phyloP scores from a whole-genome alignment of 2,888 invertebrate species.

The Acleris holmiana region DNA sequence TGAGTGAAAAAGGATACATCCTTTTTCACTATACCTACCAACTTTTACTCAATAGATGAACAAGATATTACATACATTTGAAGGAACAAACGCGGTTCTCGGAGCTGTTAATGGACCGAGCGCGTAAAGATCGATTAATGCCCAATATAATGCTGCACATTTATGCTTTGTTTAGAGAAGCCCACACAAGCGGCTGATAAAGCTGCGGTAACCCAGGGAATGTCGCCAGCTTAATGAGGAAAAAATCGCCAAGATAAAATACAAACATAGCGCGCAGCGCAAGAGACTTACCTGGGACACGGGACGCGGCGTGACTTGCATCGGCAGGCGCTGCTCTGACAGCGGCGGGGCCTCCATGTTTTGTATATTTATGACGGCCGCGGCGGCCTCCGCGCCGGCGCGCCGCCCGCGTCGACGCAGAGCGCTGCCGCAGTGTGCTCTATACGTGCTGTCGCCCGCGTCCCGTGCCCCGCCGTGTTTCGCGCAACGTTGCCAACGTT shows the following conservation, averaged over 20 bases:
- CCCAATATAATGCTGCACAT: conserved; percentile 5
- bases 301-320: conserved; percentile 45
- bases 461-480: too few relatives aligned
- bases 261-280: conserved; percentile 49
- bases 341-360: conserved; percentile 48
- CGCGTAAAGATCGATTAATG: conserved; percentile 7
- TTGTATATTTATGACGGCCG: conserved; percentile 65
- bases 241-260: conserved; percentile 47
- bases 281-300: conserved; percentile 66
- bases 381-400: conserved; percentile 66
- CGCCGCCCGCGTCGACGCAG: conserved; percentile 67
- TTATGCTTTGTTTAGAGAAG: conserved; percentile 26
- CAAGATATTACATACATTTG: neutral
- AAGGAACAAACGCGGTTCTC: too few relatives aligned
- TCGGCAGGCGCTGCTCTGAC: conserved; percentile 55
- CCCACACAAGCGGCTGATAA: conserved; percentile 50
- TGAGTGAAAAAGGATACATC: too few relatives aligned
- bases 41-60: neutral
- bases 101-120: neutral
- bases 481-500: too few relatives aligned
- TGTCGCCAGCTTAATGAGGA: conserved; percentile 55
- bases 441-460: conserved; percentile 47
- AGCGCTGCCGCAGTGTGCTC: conserved; percentile 74
- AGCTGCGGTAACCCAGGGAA: conserved; percentile 51
- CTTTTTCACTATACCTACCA: neutral